A percentile compares a stretch with the other conserved stretches of the same genome.
Conservation (phyloP, 2,888 invertebrate genomes). For the Marasmarcha lunaedactyla region DNA sequence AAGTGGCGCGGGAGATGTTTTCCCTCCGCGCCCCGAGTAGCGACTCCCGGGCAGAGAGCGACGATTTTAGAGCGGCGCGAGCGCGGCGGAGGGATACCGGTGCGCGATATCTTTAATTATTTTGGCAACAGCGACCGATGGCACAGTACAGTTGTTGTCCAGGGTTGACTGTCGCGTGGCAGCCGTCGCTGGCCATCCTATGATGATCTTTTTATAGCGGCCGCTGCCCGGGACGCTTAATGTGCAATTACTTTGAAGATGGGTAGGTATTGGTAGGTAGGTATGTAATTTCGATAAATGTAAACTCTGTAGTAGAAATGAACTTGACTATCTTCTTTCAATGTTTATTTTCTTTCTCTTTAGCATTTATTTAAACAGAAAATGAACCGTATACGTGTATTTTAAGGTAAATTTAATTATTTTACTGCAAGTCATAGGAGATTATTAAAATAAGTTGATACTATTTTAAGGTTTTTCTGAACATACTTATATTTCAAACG, state of each 20-base stretch:
- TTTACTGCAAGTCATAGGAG: too few relatives aligned
- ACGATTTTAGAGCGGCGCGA: constrained; percentile 72
- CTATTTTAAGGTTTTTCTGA: too few relatives aligned
- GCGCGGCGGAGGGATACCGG: constrained; percentile 72
- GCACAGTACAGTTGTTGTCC: constrained; percentile 68
- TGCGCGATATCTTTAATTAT: constrained; percentile 81
- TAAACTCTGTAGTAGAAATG: too few relatives aligned
- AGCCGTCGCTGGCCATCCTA: constrained; percentile 53
- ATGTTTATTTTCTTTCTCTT: too few relatives aligned
- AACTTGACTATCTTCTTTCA: too few relatives aligned
- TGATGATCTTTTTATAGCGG: constrained; percentile 70
- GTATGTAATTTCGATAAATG: constrained; percentile 34
- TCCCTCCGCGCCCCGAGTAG: constrained; percentile 69
- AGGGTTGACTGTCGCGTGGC: constrained; percentile 67
- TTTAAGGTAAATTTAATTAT: too few relatives aligned
- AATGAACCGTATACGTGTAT: too few relatives aligned
- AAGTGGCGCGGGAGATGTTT: constrained; percentile 70
- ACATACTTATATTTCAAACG: too few relatives aligned
- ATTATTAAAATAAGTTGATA: too few relatives aligned
- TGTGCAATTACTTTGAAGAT: constrained; percentile 24
- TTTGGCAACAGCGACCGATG: constrained; percentile 78
- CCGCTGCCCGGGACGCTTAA: constrained; percentile 51
- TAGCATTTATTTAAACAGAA: too few relatives aligned
- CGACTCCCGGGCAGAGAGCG: constrained; percentile 71
- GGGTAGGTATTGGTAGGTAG: constrained; percentile 35